These are phyloP conservation scores for Leucopsar rothschildi DNA, from an alignment of 2,113 vertebrate species.

Conservation along the genomic window DNA sequence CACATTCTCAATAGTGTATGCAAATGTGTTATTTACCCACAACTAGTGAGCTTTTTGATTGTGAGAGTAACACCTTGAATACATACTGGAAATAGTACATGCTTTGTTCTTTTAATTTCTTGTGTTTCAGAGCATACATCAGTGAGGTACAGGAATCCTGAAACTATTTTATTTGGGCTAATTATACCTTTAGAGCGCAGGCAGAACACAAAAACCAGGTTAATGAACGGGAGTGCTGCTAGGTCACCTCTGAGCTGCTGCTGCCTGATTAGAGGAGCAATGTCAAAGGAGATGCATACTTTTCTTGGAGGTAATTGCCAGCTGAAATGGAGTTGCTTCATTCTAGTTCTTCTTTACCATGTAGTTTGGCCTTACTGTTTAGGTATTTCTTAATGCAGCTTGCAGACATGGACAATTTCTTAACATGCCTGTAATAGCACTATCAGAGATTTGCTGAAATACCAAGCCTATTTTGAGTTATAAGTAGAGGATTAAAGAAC, in stretches of 20 bases:
- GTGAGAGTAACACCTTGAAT: background rate
- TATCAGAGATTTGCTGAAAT: background rate
- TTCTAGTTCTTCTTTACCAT: background rate
- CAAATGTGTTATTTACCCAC: background rate
- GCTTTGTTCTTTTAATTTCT: background rate
- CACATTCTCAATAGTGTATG: fast-evolving
- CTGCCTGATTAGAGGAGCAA: background rate
- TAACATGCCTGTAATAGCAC: background rate
- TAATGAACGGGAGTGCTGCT: background rate
- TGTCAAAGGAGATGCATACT: background rate
- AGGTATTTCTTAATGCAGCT: background rate
- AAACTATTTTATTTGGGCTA: background rate
- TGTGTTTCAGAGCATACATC: background rate
- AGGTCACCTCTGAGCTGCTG: background rate
- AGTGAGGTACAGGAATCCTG: background rate
- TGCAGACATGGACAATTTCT: background rate
- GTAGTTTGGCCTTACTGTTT: background rate
- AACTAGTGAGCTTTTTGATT: background rate
- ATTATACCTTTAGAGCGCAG: background rate
- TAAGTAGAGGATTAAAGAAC: background rate
- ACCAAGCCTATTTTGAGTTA: background rate
- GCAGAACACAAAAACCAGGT: background rate
- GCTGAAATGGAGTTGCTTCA: background rate
- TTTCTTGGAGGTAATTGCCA: background rate
- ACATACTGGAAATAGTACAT: background rate